Evolutionary conservation across 2,797 vertebrate genomes (phyloP).

Genomic region (Helicolenus hilgendorfi): DNA sequence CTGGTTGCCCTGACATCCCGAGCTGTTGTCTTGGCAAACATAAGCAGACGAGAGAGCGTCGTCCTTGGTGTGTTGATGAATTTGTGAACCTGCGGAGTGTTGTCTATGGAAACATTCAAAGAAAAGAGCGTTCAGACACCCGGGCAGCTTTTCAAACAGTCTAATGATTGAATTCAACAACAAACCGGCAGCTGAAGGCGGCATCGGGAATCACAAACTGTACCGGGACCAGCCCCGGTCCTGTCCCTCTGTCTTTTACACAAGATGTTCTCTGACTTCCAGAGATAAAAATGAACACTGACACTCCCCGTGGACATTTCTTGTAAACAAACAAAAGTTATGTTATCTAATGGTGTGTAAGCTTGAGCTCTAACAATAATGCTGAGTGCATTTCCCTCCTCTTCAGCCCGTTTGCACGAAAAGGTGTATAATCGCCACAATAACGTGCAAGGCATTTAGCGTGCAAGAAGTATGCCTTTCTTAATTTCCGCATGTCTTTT

Average conservation of each 20-base stretch:
- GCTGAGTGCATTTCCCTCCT: not conserved
- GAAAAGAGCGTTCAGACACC: conserved; percentile 24
- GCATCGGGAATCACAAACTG: conserved; percentile 5
- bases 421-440: too few species aligned
- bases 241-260: not conserved
- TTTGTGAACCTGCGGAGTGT: not conserved
- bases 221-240: not conserved
- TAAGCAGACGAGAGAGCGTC: conserved; percentile 49
- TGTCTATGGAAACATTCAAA: conserved; percentile 30
- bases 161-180: conserved; percentile 71
- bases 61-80: conserved; percentile 12
- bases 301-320: not conserved
- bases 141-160: conserved; percentile 76
- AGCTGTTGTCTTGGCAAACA: conserved; percentile 63
- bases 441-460: too few species aligned
- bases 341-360: not conserved
- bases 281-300: not conserved
- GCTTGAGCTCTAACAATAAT: not conserved
- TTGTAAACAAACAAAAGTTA: not conserved
- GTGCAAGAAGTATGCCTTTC: too few species aligned
- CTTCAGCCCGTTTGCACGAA: not conserved
- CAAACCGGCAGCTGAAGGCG: conserved; percentile 4
- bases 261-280: not conserved
- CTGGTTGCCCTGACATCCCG: conserved; percentile 64
- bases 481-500: too few species aligned